These are phyloP conservation scores for Sebastes cheni DNA, from an alignment of 2,797 vertebrate genomes.

Conservation along the genomic window DNA sequence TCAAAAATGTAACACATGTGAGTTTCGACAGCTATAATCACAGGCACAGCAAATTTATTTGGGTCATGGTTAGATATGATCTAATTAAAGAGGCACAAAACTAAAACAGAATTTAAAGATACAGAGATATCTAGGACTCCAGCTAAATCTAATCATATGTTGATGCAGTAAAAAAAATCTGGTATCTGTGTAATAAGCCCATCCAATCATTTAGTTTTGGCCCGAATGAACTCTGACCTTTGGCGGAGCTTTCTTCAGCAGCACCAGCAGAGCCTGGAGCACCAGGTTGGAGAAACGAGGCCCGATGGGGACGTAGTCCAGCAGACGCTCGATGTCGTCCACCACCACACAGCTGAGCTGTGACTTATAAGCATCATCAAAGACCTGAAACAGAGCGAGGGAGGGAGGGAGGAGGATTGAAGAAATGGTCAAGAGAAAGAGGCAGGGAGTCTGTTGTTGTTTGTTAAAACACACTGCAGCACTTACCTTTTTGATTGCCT, in stretches of 20 bases:
- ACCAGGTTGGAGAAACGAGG: conserved; percentile 98
- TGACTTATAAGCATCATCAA: conserved; percentile 98
- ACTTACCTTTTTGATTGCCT: conserved; percentile 96
- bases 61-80: not conserved
- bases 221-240: conserved; percentile 80
- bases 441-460: not conserved
- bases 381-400: conserved; percentile 83
- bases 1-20: not conserved
- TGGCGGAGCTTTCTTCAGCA: conserved; percentile 95
- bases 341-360: conserved; percentile 98
- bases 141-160: not conserved
- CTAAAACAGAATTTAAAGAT: not conserved
- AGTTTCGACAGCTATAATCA: not conserved
- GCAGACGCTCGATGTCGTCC: conserved; percentile 95
- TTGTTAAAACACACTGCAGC: not conserved
- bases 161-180: not conserved
- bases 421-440: not conserved
- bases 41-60: not conserved
- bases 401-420: too few species aligned
- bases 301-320: conserved; percentile 98
- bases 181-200: too few species aligned
- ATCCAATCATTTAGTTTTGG: too few species aligned
- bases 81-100: not conserved
- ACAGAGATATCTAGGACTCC: not conserved
- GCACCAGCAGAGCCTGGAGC: conserved; percentile 93